Conservation (phyloP, 2,113 vertebrate genomes). For the Campylorhamphus procurvoides region DNA sequence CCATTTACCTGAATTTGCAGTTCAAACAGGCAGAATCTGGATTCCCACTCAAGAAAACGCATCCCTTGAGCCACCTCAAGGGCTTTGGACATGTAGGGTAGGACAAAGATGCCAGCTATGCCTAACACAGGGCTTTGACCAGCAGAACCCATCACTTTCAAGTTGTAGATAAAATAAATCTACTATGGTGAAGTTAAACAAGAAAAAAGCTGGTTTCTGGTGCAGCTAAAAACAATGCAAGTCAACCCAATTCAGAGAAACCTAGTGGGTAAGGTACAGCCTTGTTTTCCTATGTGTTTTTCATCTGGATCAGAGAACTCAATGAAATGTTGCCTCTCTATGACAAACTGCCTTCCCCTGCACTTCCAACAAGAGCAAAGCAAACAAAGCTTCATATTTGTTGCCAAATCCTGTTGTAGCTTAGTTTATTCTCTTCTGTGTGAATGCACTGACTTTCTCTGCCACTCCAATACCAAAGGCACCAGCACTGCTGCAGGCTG, state of each 20-base stretch:
- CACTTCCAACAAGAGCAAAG: neutral
- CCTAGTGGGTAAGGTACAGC: neutral
- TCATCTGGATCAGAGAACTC: neutral
- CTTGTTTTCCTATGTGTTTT: neutral
- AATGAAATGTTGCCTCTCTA: neutral
- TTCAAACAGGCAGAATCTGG: neutral
- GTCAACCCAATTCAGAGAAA: neutral
- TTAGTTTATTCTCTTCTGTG: slow-evolving; percentile 11
- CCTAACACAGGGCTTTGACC: neutral
- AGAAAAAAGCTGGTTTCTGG: neutral
- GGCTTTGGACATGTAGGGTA: neutral
- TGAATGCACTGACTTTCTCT: neutral
- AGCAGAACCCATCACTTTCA: neutral
- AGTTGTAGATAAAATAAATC: neutral
- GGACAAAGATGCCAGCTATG: neutral
- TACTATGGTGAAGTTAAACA: neutral
- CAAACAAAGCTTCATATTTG: neutral
- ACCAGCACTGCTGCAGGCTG: neutral
- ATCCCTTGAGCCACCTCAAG: neutral
- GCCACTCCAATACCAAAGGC: neutral
- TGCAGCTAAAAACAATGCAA: neutral
- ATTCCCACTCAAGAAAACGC: neutral
- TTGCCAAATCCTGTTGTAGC: neutral
- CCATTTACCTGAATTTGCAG: neutral
- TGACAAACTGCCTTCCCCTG: neutral